Conservation (phyloP, 1,140 invertebrate species). For the Armadillidium nasatum region DNA sequence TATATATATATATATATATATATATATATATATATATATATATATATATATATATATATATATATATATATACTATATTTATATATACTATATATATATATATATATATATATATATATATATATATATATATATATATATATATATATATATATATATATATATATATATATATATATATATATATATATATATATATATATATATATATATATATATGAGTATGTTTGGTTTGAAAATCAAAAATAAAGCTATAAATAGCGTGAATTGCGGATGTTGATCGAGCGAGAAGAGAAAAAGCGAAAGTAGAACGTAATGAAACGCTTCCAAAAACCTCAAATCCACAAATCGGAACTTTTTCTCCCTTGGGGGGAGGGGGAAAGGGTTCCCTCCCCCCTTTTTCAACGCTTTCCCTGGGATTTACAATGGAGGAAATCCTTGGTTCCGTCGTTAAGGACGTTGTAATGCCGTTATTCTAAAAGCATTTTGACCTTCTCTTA, state of each 20-base stretch:
- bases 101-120: slow-evolving; percentile 4
- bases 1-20: too few relatives aligned
- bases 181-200: not conserved
- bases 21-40: too few relatives aligned
- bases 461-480: not conserved
- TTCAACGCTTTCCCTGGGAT: not conserved
- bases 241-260: slow-evolving; percentile 1
- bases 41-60: too few relatives aligned
- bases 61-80: too few relatives aligned
- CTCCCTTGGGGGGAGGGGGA: not conserved
- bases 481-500: too few relatives aligned
- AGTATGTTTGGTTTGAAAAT: not conserved
- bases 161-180: not conserved
- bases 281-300: not conserved
- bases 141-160: slow-evolving; percentile 15
- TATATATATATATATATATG: slow-evolving; percentile 13
- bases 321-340: not conserved
- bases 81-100: not conserved
- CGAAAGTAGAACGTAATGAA: not conserved
- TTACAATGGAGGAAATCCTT: not conserved
- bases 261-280: not conserved
- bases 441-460: not conserved
- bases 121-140: slow-evolving; percentile 7
- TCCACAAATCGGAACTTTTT: not conserved
- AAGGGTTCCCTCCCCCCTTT: not conserved